Evolutionary conservation across 2,888 invertebrate genomes (phyloP), one percentile per base, ranked within the genome.

Genomic region (Drosophila mettleri): DNA sequence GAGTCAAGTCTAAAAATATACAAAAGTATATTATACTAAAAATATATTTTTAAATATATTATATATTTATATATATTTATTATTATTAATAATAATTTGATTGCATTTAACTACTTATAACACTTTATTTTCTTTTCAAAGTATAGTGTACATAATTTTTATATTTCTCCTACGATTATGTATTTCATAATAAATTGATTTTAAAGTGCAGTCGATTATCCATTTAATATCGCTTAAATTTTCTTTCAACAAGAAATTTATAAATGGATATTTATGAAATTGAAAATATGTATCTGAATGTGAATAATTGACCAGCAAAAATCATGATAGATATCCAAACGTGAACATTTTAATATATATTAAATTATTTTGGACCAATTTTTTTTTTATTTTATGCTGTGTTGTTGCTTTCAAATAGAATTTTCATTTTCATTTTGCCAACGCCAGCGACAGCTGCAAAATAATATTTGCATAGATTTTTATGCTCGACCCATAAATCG

Each of bases 401-500:
- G 20, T 41, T 22, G 41, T 24, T 24, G 34, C 22, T 31, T n/a
- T 51, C 7, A 2, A 2, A 20, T 33, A 46, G 41, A 33, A 69
- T 38, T 67, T 34, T 67, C 61, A 54, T 22, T 48, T 48, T 48
- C 49, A 58, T 70, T 69, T 41, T 18, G 34, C 46, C 10, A 54
- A 65, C 51, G 62, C 53, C 46, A 55, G 55, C 68, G 63, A 68
- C 85, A 81, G 86, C 77, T 83, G 83, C 57, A 64, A 66, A 70
- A 68, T 67, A 61, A 46, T 48, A 62, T 55, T 67, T 72, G 41
- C 39, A 41, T 54, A 58, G 9, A 57, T 63, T 48, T 55, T 45
- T 60, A 49, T 54, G 55, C 41, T 10, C 20, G 55, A 33, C 9
- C 57, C 70, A 87, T 87, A 84, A 84, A 87, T 85, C 77, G 48